Evolutionary conservation across 2,888 invertebrate species (phyloP).

Genomic region (Pseudanteris insignis): DNA sequence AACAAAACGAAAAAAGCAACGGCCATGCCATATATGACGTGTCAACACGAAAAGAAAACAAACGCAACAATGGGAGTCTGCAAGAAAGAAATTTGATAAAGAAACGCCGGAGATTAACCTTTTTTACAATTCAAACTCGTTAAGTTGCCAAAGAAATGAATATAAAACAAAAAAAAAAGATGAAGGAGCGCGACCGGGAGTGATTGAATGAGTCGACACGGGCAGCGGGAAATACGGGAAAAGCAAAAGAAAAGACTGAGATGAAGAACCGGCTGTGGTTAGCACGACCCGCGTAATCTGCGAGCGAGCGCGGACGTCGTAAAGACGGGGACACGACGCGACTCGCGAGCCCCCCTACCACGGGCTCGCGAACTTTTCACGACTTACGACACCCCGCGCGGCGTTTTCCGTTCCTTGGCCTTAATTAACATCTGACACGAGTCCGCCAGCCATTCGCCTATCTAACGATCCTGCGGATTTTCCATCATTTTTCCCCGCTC

Average conservation of each 20-base stretch:
- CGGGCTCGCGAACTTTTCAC: slow-evolving; percentile 50
- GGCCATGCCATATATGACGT: background rate
- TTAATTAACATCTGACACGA: slow-evolving; percentile 64
- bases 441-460: slow-evolving; percentile 52
- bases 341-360: background rate
- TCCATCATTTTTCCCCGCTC: slow-evolving; percentile 42
- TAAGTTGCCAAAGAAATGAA: too few species aligned
- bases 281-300: too few species aligned
- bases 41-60: background rate
- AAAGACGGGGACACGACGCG: slow-evolving; percentile 44
- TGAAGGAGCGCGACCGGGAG: slow-evolving; percentile 23
- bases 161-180: slow-evolving; percentile 17
- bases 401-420: slow-evolving; percentile 63
- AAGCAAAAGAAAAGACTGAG: slow-evolving; percentile 5
- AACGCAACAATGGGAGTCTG: background rate
- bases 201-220: slow-evolving; percentile 24
- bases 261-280: background rate
- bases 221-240: background rate
- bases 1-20: too few species aligned
- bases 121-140: slow-evolving; percentile 20
- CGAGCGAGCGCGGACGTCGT: slow-evolving; percentile 23
- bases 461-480: slow-evolving; percentile 47
- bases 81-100: slow-evolving; percentile 1
- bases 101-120: slow-evolving; percentile 12
- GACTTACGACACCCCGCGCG: slow-evolving; percentile 59